Evolutionary conservation across 1,140 invertebrate species (phyloP), one percentile per base, ranked within the genome.

Genomic region (Drosophila bifasciata): DNA sequence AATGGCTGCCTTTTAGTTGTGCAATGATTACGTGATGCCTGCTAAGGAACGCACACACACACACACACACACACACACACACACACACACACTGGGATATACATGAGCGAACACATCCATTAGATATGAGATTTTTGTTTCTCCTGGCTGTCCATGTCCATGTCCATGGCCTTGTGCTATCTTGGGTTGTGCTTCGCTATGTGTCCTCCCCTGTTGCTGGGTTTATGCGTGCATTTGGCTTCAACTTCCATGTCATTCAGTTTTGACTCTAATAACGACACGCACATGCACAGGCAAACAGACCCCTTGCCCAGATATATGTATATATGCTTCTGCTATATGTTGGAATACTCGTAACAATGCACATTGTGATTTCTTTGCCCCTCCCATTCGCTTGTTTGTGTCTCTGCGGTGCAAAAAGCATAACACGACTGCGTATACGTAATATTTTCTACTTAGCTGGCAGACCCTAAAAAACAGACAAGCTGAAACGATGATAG

Each of bases 1-100:
- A 85, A 85, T 85, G 81, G 83, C 74, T 88, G 81, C 78, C 77
- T 85, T 85, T 85, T 85, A 85, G 81, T 85, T 85, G 81, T 85
- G 81, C 81, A 85, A 85, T 85, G 81, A 85, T 85, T 85, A 85
- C 81, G 81, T 85, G 81, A 86, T 85, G 80, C 77, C 64, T 81
- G 83, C 74, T 61, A 60, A 81, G 66, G 58, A 57, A 44, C 58
- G 72, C 52, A 70, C 45, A 39, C 25, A 51, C 36, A 45, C 60
- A 63, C 58, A 76, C 52, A 70, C 45, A 39, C 25, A 51, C 36
- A 45, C 60, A 63, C 15, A 16, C 7, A 25, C 21, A 41, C 41
- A 9, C n/a, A 7, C 28, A 44, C 13, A 21, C 23, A 5, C 23
- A 21, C 16, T 5, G 11, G 32, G 32, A 55, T 53, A 69, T 59